Conservation (phyloP, 2,797 vertebrate species). For the Hypotaenidia philippensis region DNA sequence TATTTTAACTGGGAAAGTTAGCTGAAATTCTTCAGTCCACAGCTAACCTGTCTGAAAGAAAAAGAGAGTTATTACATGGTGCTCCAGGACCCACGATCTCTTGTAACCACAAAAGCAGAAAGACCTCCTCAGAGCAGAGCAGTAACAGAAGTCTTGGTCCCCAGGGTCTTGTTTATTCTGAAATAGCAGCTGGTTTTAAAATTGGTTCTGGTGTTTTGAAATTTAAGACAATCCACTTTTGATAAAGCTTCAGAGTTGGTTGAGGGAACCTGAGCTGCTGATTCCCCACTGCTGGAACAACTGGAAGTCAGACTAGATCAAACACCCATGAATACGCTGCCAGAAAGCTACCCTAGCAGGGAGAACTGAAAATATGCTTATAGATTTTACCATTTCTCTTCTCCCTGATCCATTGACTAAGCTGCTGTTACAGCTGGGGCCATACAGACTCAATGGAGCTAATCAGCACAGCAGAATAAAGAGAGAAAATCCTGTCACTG, state of each 20-base stretch:
- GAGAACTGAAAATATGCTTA: not conserved
- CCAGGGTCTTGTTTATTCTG: not conserved
- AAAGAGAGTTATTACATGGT: not conserved
- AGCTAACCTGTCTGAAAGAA: not conserved
- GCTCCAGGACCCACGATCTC: not conserved
- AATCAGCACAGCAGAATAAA: conserved; percentile 6
- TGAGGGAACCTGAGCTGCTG: fast-evolving
- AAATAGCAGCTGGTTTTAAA: conserved; percentile 25
- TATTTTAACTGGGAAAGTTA: not conserved
- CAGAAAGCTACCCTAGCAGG: not conserved
- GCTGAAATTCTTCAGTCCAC: not conserved
- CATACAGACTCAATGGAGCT: not conserved
- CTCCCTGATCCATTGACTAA: not conserved
- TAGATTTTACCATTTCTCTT: conserved; percentile 29
- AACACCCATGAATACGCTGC: not conserved
- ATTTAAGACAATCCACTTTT: not conserved
- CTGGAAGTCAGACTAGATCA: not conserved
- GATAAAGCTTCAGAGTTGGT: not conserved
- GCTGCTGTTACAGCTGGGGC: conserved; percentile 2
- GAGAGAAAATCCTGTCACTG: not conserved
- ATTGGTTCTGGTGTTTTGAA: not conserved
- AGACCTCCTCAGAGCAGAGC: not conserved
- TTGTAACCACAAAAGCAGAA: not conserved
- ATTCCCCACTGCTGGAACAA: not conserved
- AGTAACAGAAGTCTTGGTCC: not conserved